Conservation (phyloP, 2,888 invertebrate species). For the Agonopterix heracliana region DNA sequence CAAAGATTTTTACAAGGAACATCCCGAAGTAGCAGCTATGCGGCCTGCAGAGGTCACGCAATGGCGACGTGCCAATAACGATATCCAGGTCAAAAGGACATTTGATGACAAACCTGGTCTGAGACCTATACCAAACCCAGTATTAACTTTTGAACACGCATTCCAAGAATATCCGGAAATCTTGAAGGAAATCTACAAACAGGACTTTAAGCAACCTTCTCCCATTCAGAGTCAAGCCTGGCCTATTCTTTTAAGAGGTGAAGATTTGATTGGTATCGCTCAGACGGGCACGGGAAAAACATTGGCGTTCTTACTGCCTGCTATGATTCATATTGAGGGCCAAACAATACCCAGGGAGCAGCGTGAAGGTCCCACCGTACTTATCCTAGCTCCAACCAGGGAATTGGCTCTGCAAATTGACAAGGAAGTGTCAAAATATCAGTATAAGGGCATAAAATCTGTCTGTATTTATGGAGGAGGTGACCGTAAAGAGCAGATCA, state of each 20-base stretch:
- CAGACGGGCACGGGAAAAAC: conserved; percentile 98
- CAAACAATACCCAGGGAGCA: conserved; percentile 84
- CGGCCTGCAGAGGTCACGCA: conserved; percentile 75
- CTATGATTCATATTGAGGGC: conserved; percentile 93
- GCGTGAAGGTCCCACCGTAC: conserved; percentile 88
- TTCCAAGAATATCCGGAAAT: conserved; percentile 90
- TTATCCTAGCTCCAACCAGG: conserved; percentile 94
- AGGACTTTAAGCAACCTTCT: conserved; percentile 87
- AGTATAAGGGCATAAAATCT: conserved; percentile 90
- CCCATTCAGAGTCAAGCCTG: conserved; percentile 96
- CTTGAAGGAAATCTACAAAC: conserved; percentile 85
- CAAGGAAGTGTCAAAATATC: conserved; percentile 91
- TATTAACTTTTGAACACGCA: conserved; percentile 88
- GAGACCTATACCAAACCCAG: conserved; percentile 83
- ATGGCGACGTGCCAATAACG: conserved; percentile 81
- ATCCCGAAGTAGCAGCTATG: conserved; percentile 81
- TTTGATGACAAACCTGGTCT: conserved; percentile 71
- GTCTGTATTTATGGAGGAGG: conserved; percentile 96
- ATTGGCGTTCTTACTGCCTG: conserved; percentile 93
- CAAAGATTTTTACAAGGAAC: conserved; percentile 91
- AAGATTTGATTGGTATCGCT: conserved; percentile 97
- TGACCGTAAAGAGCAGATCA: conserved; percentile 86
- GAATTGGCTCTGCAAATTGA: conserved; percentile 96
- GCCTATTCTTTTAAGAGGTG: conserved; percentile 93
- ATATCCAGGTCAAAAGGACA: conserved; percentile 83